Evolutionary conservation across 2,113 vertebrate species (phyloP).

Genomic region (Ploceus nigricollis): DNA sequence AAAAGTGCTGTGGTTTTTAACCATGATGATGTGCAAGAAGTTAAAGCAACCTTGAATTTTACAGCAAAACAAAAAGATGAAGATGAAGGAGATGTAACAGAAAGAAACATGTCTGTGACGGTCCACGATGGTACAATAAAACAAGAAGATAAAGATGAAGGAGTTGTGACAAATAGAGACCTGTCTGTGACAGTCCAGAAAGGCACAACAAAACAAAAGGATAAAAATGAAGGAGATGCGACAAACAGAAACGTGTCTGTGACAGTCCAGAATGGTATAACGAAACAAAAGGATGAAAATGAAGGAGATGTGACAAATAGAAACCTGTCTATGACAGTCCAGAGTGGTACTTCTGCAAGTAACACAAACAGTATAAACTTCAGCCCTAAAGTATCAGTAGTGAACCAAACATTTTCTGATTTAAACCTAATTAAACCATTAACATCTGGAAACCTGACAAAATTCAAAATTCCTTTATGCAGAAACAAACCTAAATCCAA

Average conservation of each 20-base stretch:
- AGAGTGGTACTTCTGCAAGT: neutral
- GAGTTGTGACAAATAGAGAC: neutral
- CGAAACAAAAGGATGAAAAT: neutral
- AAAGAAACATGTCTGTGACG: neutral
- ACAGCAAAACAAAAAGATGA: neutral
- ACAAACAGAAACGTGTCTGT: neutral
- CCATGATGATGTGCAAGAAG: neutral
- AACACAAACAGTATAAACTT: neutral
- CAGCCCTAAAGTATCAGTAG: neutral
- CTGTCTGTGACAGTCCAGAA: neutral
- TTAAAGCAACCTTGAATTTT: conserved; percentile 9
- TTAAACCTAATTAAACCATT: conserved; percentile 39
- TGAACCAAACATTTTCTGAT: conserved; percentile 24
- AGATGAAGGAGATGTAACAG: neutral
- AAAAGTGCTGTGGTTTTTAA: neutral
- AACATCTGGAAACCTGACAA: conserved; percentile 35
- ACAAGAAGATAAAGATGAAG: neutral
- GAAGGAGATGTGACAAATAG: neutral
- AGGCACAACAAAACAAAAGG: neutral
- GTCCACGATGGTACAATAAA: neutral
- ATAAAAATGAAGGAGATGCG: neutral
- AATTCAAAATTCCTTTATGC: conserved; percentile 75
- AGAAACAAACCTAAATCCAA: conserved; percentile 54
- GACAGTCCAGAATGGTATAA: neutral
- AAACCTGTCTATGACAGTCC: neutral